Conservation (phyloP, 2,888 invertebrate species). For the Andrena dorsata region DNA sequence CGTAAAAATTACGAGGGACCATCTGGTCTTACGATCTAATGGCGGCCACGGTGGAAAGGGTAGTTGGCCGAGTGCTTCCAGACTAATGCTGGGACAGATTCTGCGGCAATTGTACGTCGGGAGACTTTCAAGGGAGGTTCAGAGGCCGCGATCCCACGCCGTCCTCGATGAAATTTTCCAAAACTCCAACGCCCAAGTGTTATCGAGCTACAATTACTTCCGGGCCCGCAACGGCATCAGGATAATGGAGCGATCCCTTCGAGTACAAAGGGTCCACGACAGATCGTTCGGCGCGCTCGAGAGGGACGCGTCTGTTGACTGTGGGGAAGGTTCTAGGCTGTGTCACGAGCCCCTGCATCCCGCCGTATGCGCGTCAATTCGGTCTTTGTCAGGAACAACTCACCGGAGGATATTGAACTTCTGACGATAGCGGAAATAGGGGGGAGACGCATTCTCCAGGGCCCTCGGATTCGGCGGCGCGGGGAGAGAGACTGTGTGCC, state of each 20-base stretch:
- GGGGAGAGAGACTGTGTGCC: not conserved
- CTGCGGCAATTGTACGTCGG: not conserved
- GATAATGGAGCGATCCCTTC: conserved; percentile 34
- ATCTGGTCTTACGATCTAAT: conserved; percentile 4
- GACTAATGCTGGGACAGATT: not conserved
- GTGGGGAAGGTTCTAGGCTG: not conserved
- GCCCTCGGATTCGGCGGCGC: not conserved
- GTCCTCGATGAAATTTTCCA: not conserved
- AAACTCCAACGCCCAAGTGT: not conserved
- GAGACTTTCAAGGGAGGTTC: not conserved
- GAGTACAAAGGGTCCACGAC: conserved; percentile 45
- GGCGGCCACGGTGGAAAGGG: conserved; percentile 1
- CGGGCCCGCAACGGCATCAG: conserved; percentile 24
- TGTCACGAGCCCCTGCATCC: conserved; percentile 4
- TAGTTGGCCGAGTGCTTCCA: not conserved
- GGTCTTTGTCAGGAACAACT: conserved; percentile 29
- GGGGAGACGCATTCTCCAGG: conserved; percentile 4
- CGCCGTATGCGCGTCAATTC: conserved; percentile 33
- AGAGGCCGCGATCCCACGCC: not conserved
- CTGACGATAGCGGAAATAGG: conserved; percentile 43
- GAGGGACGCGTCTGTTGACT: conserved; percentile 16
- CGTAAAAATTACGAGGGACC: conserved; percentile 40
- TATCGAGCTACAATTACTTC: conserved; percentile 48
- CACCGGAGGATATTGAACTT: conserved; percentile 33
- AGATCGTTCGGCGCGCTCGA: conserved; percentile 27